Percentiles rank a stretch among this genome's conserved stretches.
phyloP scores from a whole-genome alignment of 1,140 invertebrate species.

The Drosophila pallidifrons region DNA sequence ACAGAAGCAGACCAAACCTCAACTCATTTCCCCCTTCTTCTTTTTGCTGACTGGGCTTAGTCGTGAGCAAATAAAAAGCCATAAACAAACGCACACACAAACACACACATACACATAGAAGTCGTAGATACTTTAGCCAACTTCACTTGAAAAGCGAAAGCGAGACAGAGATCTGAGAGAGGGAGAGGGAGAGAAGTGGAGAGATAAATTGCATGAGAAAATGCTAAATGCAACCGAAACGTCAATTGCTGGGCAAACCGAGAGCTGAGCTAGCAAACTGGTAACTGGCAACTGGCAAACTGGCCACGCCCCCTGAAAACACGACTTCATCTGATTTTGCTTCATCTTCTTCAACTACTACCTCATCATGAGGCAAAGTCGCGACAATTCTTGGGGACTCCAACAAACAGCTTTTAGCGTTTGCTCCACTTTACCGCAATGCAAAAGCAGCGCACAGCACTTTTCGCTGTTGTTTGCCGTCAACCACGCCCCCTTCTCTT shows the following conservation, averaged over 20 bases:
- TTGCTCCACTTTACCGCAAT: constrained; percentile 50
- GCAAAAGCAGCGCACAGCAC: constrained; percentile 18
- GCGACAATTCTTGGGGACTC: constrained; percentile 73
- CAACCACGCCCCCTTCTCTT: constrained; percentile 3
- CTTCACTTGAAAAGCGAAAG: constrained; percentile 59
- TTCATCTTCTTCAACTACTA: too few relatives aligned
- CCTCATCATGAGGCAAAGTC: constrained; percentile 64
- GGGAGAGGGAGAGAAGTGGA: background rate
- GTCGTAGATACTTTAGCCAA: constrained; percentile 27
- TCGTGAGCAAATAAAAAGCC: constrained; percentile 66
- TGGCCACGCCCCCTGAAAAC: constrained; percentile 16
- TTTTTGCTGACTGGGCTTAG: constrained; percentile 26
- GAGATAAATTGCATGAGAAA: constrained; percentile 43
- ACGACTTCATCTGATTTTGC: background rate
- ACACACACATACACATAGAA: constrained; percentile 62
- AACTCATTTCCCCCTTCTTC: background rate
- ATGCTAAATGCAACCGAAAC: constrained; percentile 71
- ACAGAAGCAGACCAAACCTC: constrained; percentile 45
- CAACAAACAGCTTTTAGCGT: constrained; percentile 66
- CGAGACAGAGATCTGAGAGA: constrained; percentile 24
- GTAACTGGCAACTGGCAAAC: constrained; percentile 4
- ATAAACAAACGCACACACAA: constrained; percentile 71
- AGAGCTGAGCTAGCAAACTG: constrained; percentile 2
- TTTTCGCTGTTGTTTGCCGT: constrained; percentile 49
- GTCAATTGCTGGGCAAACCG: constrained; percentile 78